Conservation (phyloP, 1,140 invertebrate genomes). For the Ephestia elutella region DNA sequence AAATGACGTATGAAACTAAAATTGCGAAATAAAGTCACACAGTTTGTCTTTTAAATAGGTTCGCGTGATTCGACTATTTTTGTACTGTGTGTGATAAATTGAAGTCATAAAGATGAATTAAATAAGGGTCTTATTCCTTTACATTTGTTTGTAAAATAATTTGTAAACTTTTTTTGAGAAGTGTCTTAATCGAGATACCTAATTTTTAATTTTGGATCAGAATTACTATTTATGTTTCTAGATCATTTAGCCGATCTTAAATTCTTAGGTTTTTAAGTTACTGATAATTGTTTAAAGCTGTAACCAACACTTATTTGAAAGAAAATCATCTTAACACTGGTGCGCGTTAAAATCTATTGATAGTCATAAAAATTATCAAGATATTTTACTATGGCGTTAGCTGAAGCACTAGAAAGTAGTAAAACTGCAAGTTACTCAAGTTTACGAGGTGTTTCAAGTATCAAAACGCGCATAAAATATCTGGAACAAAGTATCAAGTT, state of each 20-base stretch:
- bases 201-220: no score
- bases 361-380: background rate
- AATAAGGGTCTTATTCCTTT: background rate
- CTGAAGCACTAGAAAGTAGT: background rate
- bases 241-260: no score
- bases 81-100: no score
- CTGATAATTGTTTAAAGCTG: no score
- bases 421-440: background rate
- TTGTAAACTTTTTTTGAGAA: no score
- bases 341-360: background rate
- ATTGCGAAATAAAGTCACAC: slow-evolving; percentile 2
- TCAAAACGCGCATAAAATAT: slow-evolving; percentile 5
- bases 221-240: no score
- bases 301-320: no score
- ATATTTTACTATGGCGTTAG: background rate
- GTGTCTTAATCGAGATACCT: no score
- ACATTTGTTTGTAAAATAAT: no score
- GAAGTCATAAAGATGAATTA: background rate
- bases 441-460: slow-evolving; percentile 2
- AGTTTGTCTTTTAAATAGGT: background rate
- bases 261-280: no score
- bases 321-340: no score
- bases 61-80: background rate
- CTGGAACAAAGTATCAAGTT: background rate
- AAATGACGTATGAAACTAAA: background rate